phyloP scores from a whole-genome alignment of 2,888 invertebrate species.

The Candidula unifasciata region DNA sequence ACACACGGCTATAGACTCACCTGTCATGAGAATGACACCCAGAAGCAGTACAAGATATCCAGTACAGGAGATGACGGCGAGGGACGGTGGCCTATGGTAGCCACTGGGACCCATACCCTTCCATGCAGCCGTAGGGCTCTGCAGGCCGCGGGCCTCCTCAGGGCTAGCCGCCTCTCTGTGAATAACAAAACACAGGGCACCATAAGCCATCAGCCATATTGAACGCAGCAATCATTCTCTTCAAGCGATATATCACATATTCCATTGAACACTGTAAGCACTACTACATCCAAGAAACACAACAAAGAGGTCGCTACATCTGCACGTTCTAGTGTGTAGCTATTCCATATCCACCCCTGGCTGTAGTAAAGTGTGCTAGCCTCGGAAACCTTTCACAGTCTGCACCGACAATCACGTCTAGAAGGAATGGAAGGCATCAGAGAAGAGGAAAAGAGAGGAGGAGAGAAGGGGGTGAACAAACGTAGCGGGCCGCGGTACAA shows the following conservation, averaged over 20 bases:
- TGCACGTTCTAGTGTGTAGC: slow-evolving; percentile 34
- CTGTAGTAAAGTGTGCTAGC: slow-evolving; percentile 18
- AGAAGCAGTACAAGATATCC: slow-evolving; percentile 41
- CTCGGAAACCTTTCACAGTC: slow-evolving; percentile 7
- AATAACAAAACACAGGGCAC: slow-evolving; percentile 39
- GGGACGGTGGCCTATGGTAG: slow-evolving; percentile 59
- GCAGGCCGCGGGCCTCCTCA: slow-evolving; percentile 55
- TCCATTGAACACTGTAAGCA: not conserved
- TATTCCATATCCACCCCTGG: slow-evolving; percentile 29
- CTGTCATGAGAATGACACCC: slow-evolving; percentile 29
- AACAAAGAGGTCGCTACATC: slow-evolving; percentile 16
- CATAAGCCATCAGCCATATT: slow-evolving; percentile 51
- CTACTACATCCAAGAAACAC: slow-evolving; percentile 5
- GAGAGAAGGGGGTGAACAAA: not conserved
- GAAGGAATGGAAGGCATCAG: too few relatives aligned
- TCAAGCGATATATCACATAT: slow-evolving; percentile 32
- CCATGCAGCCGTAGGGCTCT: slow-evolving; percentile 58
- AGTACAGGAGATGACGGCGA: slow-evolving; percentile 44
- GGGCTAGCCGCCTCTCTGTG: slow-evolving; percentile 51
- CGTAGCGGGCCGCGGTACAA: slow-evolving; percentile 28
- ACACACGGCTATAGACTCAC: not conserved
- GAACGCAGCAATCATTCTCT: not conserved
- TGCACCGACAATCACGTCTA: not conserved
- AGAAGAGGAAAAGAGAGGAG: not conserved
- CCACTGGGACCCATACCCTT: slow-evolving; percentile 64